Percentiles rank a stretch among this genome's conserved stretches.
Evolutionary conservation across 2,113 vertebrate genomes (phyloP).

Genomic region (Tringa solitaria): DNA sequence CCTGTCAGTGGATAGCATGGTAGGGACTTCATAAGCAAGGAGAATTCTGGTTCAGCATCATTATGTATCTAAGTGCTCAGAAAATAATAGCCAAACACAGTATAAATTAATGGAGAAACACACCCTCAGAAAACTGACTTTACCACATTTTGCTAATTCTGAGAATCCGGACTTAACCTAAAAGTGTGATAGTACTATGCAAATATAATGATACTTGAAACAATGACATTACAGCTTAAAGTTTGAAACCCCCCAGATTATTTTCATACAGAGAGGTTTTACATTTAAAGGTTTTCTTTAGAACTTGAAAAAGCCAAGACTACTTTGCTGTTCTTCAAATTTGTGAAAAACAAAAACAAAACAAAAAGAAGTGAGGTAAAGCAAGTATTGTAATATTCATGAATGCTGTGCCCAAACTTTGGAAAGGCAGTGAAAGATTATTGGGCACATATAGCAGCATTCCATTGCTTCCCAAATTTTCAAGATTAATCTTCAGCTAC

Average conservation of each 20-base stretch:
- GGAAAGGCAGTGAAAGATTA: not conserved
- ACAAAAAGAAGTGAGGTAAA: not conserved
- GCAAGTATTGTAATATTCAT: not conserved
- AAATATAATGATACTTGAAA: not conserved
- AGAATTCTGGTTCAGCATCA: not conserved
- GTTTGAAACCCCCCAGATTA: accelerated
- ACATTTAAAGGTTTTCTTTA: not conserved
- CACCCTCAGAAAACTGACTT: not conserved
- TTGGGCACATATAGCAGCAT: not conserved
- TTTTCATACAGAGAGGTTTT: not conserved
- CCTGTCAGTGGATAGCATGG: not conserved
- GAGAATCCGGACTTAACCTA: not conserved
- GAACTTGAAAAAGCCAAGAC: not conserved
- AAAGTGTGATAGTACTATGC: not conserved
- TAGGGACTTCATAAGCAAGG: not conserved
- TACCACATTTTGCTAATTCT: not conserved
- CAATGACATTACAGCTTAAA: not conserved
- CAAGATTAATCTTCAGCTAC: not conserved
- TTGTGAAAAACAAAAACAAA: not conserved
- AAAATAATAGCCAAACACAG: not conserved
- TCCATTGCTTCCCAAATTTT: not conserved
- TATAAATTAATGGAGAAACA: not conserved
- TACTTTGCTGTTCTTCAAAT: not conserved
- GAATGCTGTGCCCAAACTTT: not conserved
- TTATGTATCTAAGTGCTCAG: not conserved